A percentile compares a stretch with the other conserved stretches of the same genome.
These are phyloP conservation scores for Bombus fervidus DNA, from an alignment of 1,140 invertebrate genomes.

Conservation along the genomic window DNA sequence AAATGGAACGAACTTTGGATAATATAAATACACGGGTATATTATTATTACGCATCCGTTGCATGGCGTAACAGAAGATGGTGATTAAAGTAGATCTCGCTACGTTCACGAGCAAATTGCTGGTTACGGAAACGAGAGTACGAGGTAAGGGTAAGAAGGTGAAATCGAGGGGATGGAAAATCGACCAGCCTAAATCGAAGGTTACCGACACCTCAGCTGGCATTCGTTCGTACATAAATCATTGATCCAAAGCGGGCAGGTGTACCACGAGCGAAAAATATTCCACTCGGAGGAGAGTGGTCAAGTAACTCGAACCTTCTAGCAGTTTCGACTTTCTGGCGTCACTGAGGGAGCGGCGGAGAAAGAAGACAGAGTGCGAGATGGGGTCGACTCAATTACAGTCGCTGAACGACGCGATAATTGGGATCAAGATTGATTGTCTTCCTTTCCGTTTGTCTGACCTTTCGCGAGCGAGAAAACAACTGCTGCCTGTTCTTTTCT, in stretches of 20 bases:
- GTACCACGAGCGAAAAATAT: slow-evolving; percentile 46
- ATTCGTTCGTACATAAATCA: slow-evolving; percentile 51
- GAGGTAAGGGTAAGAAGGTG: background rate
- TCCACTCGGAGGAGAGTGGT: slow-evolving; percentile 34
- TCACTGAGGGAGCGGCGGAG: slow-evolving; percentile 51
- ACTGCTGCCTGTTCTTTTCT: slow-evolving; percentile 36
- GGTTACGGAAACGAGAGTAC: background rate
- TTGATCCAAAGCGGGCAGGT: slow-evolving; percentile 44
- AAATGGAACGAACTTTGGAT: no score
- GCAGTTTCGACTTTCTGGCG: slow-evolving; percentile 70
- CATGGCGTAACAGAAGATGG: no score
- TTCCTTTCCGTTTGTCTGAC: slow-evolving; percentile 59
- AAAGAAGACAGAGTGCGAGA: slow-evolving; percentile 22
- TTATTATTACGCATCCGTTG: no score
- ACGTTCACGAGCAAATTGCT: background rate
- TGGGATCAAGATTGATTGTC: slow-evolving; percentile 78
- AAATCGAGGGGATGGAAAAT: background rate
- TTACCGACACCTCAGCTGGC: slow-evolving; percentile 1
- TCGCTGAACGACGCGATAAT: slow-evolving; percentile 78
- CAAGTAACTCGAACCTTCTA: slow-evolving; percentile 55
- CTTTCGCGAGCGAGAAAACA: slow-evolving; percentile 49
- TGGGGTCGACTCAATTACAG: slow-evolving; percentile 76
- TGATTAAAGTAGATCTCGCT: no score
- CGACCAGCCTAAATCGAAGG: background rate
- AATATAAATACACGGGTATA: no score